Base-by-base conservation (phyloP, 1,140 invertebrate genomes). In the Anoplolepis gracilipes region DNA sequence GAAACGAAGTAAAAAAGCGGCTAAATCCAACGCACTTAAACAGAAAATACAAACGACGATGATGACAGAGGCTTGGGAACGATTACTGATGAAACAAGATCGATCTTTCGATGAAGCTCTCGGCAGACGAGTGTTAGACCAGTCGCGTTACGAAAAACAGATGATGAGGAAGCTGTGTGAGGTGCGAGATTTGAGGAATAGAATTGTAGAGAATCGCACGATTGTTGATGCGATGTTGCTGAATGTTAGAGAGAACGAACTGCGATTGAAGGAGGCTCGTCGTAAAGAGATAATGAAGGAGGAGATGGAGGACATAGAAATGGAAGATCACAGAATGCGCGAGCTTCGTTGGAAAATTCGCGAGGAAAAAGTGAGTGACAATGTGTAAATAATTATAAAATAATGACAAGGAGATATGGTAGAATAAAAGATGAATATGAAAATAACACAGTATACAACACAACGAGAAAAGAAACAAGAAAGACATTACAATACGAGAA, bases 91-190 rank as follows among this genome's bases (percentile, higher is more conserved):
- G 4, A 93, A 95, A 88, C 95, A 96, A 90, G 95, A 96, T 82
- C 87, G 89, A 61, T 92, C 94, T 69, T 90, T 96, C 28, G 94
- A 96, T 85, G 92, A 92, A 55, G 91, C 94, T n/a, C 91, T 96
- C 19, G 95, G 95, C 0, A 94, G 95, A 77, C 96, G 95, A 86
- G 93, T 96, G 4, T 90, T 96, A 85, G 95, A 95, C 87, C 94
- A 96, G 72, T 96, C 96, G 2, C 93, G 95, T 33, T 96, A 96
- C 90, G 96, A 97, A 85, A 96, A 96, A 89, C 95, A 96, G 92
- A 96, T 97, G 92, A 93, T 95, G 42, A 95, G 94, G 42, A 96
- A 96, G 92, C 91, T 97, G 49, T 95, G 95, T 90, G 96, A 96
- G 88, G 95, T 96, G 0, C 95, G 96, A 25, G 93, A 96, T 39